Evolutionary conservation across 2,113 vertebrate species (phyloP).

Genomic region (Marmota monax): DNA sequence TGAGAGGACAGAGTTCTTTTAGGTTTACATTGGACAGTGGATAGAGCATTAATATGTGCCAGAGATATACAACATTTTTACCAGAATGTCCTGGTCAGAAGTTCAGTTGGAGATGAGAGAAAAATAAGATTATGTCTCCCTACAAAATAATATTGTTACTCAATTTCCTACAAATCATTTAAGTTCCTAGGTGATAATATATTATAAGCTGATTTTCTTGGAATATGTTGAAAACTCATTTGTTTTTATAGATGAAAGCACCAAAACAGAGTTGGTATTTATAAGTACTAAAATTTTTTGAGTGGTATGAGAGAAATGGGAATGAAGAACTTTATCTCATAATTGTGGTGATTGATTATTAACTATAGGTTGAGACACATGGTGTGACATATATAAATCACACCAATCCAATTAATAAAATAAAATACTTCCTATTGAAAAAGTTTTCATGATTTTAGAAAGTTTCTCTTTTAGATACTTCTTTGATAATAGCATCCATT

Average conservation of each 20-base stretch:
- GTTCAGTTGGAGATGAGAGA: background rate
- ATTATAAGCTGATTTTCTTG: background rate
- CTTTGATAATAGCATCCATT: background rate
- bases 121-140: background rate
- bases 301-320: background rate
- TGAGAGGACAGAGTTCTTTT: background rate
- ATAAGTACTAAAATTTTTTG: background rate
- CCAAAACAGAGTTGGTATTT: background rate
- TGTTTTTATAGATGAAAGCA: slow-evolving; percentile 9
- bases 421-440: background rate
- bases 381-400: background rate
- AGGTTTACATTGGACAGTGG: background rate
- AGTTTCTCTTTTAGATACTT: background rate
- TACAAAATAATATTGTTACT: background rate
- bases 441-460: slow-evolving; percentile 44
- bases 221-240: background rate
- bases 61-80: background rate
- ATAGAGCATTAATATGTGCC: background rate
- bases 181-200: background rate
- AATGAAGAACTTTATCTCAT: background rate
- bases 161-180: slow-evolving; percentile 1
- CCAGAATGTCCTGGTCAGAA: background rate
- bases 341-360: background rate
- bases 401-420: background rate
- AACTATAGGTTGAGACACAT: background rate